These are phyloP conservation scores for Gulo gulo DNA, from an alignment of 2,113 vertebrate species.

Conservation along the genomic window DNA sequence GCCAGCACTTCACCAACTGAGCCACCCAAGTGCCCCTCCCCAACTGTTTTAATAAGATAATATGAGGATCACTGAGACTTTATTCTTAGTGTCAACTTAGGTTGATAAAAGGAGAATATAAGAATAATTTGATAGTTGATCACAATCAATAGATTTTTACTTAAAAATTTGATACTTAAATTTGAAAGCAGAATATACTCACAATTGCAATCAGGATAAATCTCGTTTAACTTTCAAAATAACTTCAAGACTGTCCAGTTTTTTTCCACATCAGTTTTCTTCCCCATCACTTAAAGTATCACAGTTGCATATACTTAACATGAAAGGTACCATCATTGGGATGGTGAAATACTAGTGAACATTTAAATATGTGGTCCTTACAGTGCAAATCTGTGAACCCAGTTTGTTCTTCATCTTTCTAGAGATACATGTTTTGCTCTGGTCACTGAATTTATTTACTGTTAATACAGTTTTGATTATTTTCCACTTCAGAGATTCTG, in stretches of 20 bases:
- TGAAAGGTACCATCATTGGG: not conserved
- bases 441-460: not conserved
- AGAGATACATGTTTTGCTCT: not conserved
- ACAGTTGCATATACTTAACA: not conserved
- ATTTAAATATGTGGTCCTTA: not conserved
- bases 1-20: no score
- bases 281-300: not conserved
- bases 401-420: not conserved
- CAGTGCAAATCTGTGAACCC: not conserved
- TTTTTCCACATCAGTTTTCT: not conserved
- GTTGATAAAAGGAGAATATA: not conserved
- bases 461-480: not conserved
- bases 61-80: not conserved
- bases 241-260: not conserved
- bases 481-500: not conserved
- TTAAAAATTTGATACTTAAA: conserved; percentile 12
- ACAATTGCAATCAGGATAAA: not conserved
- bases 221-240: not conserved
- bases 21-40: no score
- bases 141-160: not conserved
- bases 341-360: not conserved
- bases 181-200: not conserved
- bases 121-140: not conserved
- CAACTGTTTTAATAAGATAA: not conserved
- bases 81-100: conserved; percentile 13